Base-by-base conservation (phyloP, 2,797 vertebrate genomes). In the Artibeus jamaicensis region DNA sequence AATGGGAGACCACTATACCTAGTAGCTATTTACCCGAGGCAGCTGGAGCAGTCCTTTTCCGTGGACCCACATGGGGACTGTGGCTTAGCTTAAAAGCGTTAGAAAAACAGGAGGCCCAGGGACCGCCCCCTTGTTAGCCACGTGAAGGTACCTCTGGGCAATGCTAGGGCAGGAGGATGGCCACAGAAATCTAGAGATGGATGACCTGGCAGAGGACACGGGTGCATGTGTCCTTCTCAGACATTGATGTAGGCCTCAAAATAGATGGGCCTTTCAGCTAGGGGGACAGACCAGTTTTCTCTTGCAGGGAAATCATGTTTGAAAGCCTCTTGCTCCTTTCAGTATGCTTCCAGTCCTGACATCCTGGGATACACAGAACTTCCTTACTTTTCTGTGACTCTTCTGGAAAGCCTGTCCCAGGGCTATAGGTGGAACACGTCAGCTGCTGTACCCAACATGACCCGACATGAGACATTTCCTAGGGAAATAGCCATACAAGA, bases 221-320 rank as follows among this genome's bases (percentile, higher is more conserved):
- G 1, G 18, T 34, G 22, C 11, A 1, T 1, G 4, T 65, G 19
- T 85, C 29, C 50, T 42, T 74, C 53, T 74, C 62, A 82, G 8
- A 42, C 0, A 0, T 2, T 9, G 32, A 12, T 0, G 0, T 11
- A n/a, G 11, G 9, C 59, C 42, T 42, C 59, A 71, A 53, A 71
- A 53, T 19, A 16, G 22, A 29, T 42, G n/a, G 29, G n/a, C 29
- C 73, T 59, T 67, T 76, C n/a, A 39, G 42, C 44, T 32, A 39
- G 42, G 42, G 22, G 21, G 10, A 29, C 19, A 4, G 37, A 29
- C 29, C 14, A 2, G 32, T 21, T 68, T 91, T 55, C 37, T 84
- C 44, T 37, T 24, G 3, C 26, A 53, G 26, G 34, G 37, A 86
- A n/a, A 10, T 48, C 24, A 1, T 32, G 39, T 79, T 57, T 48